phyloP scores from a whole-genome alignment of 1,140 invertebrate genomes.

The Pectinophora gossypiella region DNA sequence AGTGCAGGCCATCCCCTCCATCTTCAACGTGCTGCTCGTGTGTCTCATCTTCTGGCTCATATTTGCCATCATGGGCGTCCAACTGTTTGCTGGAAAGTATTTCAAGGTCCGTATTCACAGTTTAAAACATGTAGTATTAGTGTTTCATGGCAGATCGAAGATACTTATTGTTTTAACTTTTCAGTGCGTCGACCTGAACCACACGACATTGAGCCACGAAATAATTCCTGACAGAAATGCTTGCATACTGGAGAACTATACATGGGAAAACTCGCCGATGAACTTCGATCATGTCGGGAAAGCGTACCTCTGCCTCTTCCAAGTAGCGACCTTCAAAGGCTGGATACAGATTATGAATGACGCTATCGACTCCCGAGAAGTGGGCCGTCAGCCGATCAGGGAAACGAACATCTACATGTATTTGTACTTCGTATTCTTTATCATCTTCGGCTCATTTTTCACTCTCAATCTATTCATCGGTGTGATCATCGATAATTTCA shows the following conservation, averaged over 20 bases:
- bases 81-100: slow-evolving; percentile 96
- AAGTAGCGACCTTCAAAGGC: slow-evolving; percentile 98
- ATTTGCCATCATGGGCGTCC: slow-evolving; percentile 96
- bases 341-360: slow-evolving; percentile 98
- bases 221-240: slow-evolving; percentile 91
- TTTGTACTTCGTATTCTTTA: slow-evolving; percentile 98
- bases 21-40: slow-evolving; percentile 95
- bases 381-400: slow-evolving; percentile 92
- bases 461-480: slow-evolving; percentile 98
- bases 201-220: slow-evolving; percentile 87
- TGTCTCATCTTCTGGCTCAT: slow-evolving; percentile 96
- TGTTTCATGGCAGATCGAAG: too few relatives aligned
- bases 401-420: slow-evolving; percentile 98
- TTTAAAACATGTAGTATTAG: too few relatives aligned
- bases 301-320: slow-evolving; percentile 97
- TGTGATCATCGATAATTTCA: slow-evolving; percentile 99
- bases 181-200: slow-evolving; percentile 91
- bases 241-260: slow-evolving; percentile 91
- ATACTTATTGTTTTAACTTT: slow-evolving; percentile 45
- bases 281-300: slow-evolving; percentile 99
- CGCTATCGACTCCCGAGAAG: slow-evolving; percentile 96
- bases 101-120: slow-evolving; percentile 78
- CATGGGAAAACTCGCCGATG: slow-evolving; percentile 97
- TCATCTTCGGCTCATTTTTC: slow-evolving; percentile 98
- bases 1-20: slow-evolving; percentile 95